Conservation (phyloP, 2,113 vertebrate genomes). For the Leptodactylus fuscus region DNA sequence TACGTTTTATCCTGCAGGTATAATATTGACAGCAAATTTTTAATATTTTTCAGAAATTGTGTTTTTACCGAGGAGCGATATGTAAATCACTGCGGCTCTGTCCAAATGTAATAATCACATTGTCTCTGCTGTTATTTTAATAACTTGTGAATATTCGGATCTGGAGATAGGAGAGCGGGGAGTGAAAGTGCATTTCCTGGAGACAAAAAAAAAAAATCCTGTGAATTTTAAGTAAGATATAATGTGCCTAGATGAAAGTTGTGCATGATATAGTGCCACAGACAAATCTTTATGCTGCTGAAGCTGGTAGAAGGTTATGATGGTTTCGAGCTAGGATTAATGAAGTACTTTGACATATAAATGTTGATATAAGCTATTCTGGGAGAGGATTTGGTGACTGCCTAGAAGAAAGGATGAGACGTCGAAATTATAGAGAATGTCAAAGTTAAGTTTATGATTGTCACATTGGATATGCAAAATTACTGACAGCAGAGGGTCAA, state of each 20-base stretch:
- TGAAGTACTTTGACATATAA: conserved; percentile 48
- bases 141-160: neutral
- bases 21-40: too few species aligned
- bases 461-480: conserved; percentile 44
- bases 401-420: conserved; percentile 14
- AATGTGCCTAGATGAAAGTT: conserved; percentile 16
- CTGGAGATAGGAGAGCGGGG: neutral
- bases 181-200: neutral
- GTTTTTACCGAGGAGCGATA: too few species aligned
- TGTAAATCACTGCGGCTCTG: too few species aligned
- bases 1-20: too few species aligned
- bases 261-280: neutral
- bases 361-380: conserved; percentile 44
- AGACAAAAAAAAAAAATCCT: neutral
- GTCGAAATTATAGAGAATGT: conserved; percentile 32
- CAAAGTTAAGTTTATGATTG: conserved; percentile 41
- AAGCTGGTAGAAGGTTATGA: conserved; percentile 30
- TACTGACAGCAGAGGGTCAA: conserved; percentile 44
- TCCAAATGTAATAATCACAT: neutral
- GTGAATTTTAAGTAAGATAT: conserved; percentile 15
- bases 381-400: conserved; percentile 39
- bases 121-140: neutral
- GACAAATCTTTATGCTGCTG: neutral
- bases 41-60: too few species aligned
- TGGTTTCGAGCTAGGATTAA: conserved; percentile 6